Percentiles rank a stretch among this genome's conserved stretches.
These are phyloP conservation scores for Fringilla coelebs DNA, from an alignment of 2,797 vertebrate genomes.

Conservation along the genomic window DNA sequence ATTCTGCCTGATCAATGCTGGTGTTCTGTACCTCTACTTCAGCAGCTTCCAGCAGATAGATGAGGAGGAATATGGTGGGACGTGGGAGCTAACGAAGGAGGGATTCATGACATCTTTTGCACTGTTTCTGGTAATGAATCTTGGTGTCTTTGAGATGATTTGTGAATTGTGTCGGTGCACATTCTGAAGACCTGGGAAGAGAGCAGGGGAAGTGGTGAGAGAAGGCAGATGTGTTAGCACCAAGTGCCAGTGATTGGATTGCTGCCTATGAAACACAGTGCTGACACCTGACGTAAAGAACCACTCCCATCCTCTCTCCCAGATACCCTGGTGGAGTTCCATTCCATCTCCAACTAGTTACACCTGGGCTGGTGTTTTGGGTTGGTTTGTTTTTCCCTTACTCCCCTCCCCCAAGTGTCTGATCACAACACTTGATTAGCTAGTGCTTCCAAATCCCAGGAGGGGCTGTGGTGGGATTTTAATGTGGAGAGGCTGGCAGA, in stretches of 20 bases:
- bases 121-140: constrained; percentile 89
- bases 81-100: constrained; percentile 98
- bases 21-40: constrained; percentile 96
- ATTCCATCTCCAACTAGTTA: not conserved
- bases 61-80: constrained; percentile 96
- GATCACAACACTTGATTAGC: not conserved
- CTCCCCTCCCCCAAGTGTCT: not conserved
- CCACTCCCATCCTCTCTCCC: not conserved
- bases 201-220: not conserved
- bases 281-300: not conserved
- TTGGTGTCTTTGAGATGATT: not conserved
- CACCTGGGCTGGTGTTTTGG: not conserved
- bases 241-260: not conserved
- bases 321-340: not conserved
- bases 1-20: constrained; percentile 99
- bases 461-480: not conserved
- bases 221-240: not conserved
- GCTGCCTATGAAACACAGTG: not conserved
- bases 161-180: not conserved
- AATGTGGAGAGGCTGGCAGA: not conserved
- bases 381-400: not conserved
- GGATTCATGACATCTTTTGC: constrained; percentile 99
- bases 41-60: constrained; percentile 98
- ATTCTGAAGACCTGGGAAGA: not conserved
- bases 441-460: not conserved